Percentiles rank a stretch among this genome's conserved stretches.
phyloP scores from a whole-genome alignment of 2,888 invertebrate species.

The Melanostoma scalare region DNA sequence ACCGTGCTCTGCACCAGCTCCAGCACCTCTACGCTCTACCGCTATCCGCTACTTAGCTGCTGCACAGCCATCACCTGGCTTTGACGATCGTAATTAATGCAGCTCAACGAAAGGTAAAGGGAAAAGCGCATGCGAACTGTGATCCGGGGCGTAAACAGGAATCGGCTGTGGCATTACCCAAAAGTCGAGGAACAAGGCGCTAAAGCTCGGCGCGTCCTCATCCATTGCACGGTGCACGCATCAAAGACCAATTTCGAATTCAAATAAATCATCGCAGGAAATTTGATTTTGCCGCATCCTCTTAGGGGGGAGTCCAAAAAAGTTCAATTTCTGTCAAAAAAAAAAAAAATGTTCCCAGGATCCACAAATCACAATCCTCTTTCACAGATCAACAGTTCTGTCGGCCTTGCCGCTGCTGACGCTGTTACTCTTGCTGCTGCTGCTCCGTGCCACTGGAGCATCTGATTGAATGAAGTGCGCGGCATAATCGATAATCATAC shows the following conservation, averaged over 20 bases:
- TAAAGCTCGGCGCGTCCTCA: constrained; percentile 52
- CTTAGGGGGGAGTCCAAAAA: constrained; percentile 26
- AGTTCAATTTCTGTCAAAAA: constrained; percentile 58
- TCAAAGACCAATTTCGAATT: constrained; percentile 72
- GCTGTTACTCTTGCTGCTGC: constrained; percentile 23
- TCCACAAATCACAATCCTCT: constrained; percentile 74
- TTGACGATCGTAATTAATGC: constrained; percentile 71
- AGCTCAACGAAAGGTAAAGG: constrained; percentile 46
- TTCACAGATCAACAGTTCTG: constrained; percentile 74
- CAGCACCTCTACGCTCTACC: constrained; percentile 45
- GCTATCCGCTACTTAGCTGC: constrained; percentile 48
- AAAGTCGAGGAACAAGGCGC: constrained; percentile 55
- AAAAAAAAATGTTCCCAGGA: constrained; percentile 42
- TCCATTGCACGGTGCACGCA: constrained; percentile 67
- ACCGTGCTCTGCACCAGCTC: constrained; percentile 73
- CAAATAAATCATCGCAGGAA: constrained; percentile 72
- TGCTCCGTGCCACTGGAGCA: constrained; percentile 56
- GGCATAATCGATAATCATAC: constrained; percentile 74
- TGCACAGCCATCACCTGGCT: constrained; percentile 61
- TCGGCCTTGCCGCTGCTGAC: constrained; percentile 62
- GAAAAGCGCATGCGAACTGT: constrained; percentile 54
- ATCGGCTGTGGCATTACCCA: constrained; percentile 26
- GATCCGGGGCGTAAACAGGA: constrained; percentile 21
- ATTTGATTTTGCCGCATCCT: constrained; percentile 65
- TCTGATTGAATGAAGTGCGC: constrained; percentile 73